Base-by-base conservation (phyloP, 2,113 vertebrate genomes). In the Amphilophus citrinellus region DNA sequence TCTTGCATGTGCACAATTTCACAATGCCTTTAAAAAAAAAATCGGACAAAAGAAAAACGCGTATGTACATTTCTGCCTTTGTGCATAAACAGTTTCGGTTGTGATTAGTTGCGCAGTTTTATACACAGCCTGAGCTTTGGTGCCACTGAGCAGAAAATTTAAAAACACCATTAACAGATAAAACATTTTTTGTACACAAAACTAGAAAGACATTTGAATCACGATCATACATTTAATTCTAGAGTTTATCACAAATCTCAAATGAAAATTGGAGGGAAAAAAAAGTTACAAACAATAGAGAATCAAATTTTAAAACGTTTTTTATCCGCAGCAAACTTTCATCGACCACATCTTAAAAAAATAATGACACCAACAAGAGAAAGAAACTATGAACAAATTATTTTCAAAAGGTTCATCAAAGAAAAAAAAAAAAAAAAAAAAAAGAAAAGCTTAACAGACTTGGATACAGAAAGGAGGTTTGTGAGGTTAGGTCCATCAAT, bases 221-320 rank as follows among this genome's bases (percentile, higher is more conserved):
- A 81, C 68, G 15, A 71, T 62, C 66, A 71, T 10, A 78, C 62
- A 59, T 75, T 53, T 30, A n/a, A 65, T 24, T 75, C 76, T n/a
- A 76, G 20, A 71, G 82, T 89, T 82, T 11, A 77, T 77, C 57
- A 89, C 68, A 86, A 78, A 79, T 44, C 35, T 61, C 6, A 2
- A 68, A 18, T 57, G 71, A 82, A 86, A 85, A 77, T 5, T 30
- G 24, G 10, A 53, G 59, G 83, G 59, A 66, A 68, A 85, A 71
- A 73, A 66, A 61, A 10, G 18, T 27, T 78, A 83, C 24, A 76
- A 76, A 61, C 17, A 61, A 50, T 27, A 0, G 18, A 61, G 53
- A 59, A 77, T 60, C 6, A 84, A 73, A 53, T 86, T 87, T 92
- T 88, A 93, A 94, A 93, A 79, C 35, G 0, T 82, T 22, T 22